phyloP scores from a whole-genome alignment of 2,113 vertebrate genomes.

The Naja naja region DNA sequence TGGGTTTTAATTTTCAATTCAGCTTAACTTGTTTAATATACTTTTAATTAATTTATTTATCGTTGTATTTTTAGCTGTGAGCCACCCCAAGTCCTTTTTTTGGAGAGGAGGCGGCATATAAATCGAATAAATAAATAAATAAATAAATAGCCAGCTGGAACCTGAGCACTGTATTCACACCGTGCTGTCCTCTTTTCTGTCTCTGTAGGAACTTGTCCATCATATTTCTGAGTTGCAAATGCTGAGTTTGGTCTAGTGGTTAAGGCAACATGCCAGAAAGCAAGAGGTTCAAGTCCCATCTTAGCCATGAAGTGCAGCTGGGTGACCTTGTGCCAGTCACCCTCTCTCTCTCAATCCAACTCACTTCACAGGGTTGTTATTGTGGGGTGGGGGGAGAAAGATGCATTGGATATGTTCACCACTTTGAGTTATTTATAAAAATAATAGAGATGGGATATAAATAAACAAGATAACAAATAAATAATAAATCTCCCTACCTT shows the following conservation, averaged over 20 bases:
- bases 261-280: neutral
- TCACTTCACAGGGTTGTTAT: neutral
- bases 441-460: neutral
- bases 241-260: neutral
- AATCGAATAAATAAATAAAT: no score
- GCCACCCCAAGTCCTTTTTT: no score
- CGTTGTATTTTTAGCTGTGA: no score
- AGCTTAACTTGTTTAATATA: no score
- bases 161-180: neutral
- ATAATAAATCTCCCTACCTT: no score
- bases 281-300: neutral
- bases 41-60: no score
- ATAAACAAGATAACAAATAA: neutral
- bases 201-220: neutral
- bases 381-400: neutral
- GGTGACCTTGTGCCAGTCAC: no score
- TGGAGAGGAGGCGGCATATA: no score
- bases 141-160: neutral
- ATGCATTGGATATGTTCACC: neutral
- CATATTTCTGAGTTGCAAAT: neutral
- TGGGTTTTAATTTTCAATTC: no score
- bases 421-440: neutral
- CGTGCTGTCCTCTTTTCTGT: neutral
- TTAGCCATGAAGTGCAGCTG: neutral
- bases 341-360: neutral